Percentiles rank a stretch among this genome's conserved stretches.
Conservation (phyloP, 2,113 vertebrate species). For the Desmodus rotundus region DNA sequence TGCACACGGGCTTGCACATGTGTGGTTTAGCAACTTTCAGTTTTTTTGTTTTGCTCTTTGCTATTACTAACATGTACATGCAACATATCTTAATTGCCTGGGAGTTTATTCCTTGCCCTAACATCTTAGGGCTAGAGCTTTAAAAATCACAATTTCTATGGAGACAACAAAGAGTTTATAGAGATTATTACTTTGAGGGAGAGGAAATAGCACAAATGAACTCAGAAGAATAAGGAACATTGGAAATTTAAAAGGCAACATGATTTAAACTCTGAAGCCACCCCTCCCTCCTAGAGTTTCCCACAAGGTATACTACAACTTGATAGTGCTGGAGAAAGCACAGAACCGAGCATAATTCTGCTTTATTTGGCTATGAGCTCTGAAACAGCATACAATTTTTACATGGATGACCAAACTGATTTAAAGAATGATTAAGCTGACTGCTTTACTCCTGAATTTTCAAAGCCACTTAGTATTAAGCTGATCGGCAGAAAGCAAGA, state of each 20-base stretch:
- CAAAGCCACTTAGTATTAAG: conserved; percentile 48
- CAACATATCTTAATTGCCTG: conserved; percentile 11
- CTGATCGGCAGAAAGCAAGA: conserved; percentile 53
- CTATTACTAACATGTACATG: conserved; percentile 10
- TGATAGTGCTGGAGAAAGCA: conserved; percentile 27
- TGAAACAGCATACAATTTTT: conserved; percentile 31
- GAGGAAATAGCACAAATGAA: conserved; percentile 53
- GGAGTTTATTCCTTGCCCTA: conserved; percentile 2
- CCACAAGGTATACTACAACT: conserved; percentile 46
- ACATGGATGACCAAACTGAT: conserved; percentile 52
- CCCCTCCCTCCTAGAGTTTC: conserved; percentile 61
- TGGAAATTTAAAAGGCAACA: conserved; percentile 60
- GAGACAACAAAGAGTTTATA: conserved; percentile 17
- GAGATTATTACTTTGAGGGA: conserved; percentile 44
- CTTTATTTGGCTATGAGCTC: background rate
- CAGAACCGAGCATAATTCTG: background rate
- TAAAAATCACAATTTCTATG: conserved; percentile 29
- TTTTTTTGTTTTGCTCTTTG: conserved; percentile 29
- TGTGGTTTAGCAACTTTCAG: background rate
- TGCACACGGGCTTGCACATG: background rate
- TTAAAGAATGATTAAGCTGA: conserved; percentile 39
- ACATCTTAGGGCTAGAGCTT: conserved; percentile 8
- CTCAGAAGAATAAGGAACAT: conserved; percentile 62
- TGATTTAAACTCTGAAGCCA: conserved; percentile 66
- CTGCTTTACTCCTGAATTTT: conserved; percentile 48